Percentiles rank a stretch among this genome's conserved stretches.
Conservation (phyloP, 2,797 vertebrate species). For the Microctenopoma steveboyesi region DNA sequence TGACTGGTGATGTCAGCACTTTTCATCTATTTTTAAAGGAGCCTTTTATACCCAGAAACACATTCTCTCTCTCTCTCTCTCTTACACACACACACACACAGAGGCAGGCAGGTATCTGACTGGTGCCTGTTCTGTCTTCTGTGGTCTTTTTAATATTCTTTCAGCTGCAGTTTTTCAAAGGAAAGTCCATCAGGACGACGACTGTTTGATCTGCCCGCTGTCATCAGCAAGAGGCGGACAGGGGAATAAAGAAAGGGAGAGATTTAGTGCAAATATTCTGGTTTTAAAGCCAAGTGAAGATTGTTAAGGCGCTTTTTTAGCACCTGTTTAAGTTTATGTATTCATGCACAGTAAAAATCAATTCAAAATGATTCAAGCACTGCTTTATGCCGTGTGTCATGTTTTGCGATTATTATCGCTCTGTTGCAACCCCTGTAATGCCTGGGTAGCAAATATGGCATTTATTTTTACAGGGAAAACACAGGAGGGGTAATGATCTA, state of each 20-base stretch:
- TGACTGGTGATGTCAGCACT: slow-evolving; percentile 71
- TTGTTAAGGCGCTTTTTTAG: not conserved
- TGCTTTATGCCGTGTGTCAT: too few species aligned
- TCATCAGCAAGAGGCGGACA: slow-evolving; percentile 31
- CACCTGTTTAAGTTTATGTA: not conserved
- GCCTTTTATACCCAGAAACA: slow-evolving; percentile 27
- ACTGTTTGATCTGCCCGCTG: slow-evolving; percentile 60
- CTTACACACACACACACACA: slow-evolving; percentile 9
- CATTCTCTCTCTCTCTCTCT: not conserved
- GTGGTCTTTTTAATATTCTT: slow-evolving; percentile 64
- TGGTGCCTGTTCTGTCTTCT: slow-evolving; percentile 44
- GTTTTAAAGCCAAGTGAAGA: not conserved
- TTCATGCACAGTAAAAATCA: not conserved
- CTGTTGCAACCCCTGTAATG: too few species aligned
- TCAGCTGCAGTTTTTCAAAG: slow-evolving; percentile 74
- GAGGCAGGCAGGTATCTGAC: slow-evolving; percentile 38
- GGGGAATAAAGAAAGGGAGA: not conserved
- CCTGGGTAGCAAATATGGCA: too few species aligned
- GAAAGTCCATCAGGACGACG: slow-evolving; percentile 49
- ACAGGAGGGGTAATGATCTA: too few species aligned
- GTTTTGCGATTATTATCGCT: too few species aligned
- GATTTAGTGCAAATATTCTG: not conserved
- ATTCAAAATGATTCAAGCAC: too few species aligned
- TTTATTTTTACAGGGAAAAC: too few species aligned
- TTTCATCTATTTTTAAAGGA: slow-evolving; percentile 78